A percentile compares a stretch with the other conserved stretches of the same genome.
Conservation (phyloP, 2,797 vertebrate species). For the Anguilla obscura region DNA sequence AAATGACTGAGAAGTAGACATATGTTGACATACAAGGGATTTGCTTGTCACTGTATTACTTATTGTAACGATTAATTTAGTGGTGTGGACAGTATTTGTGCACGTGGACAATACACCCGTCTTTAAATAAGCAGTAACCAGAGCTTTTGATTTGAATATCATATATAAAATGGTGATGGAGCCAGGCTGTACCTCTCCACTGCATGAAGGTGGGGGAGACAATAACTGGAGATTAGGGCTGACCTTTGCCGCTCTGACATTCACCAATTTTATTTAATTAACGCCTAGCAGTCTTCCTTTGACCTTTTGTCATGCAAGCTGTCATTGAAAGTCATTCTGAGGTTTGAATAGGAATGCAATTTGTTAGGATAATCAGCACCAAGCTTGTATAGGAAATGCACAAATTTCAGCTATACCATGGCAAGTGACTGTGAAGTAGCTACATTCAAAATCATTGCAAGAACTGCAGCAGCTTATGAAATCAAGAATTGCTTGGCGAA, state of each 20-base stretch:
- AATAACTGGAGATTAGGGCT: constrained; percentile 49
- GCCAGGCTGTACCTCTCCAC: constrained; percentile 9
- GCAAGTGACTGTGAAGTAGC: background rate
- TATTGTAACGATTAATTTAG: background rate
- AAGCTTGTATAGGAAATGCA: constrained; percentile 31
- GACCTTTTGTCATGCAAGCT: constrained; percentile 47
- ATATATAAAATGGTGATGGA: constrained; percentile 32
- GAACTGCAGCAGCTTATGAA: background rate
- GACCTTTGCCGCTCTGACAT: constrained; percentile 53
- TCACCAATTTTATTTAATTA: constrained; percentile 54
- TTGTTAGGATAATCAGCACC: constrained; percentile 43
- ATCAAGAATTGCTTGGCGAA: background rate
- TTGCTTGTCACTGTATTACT: background rate
- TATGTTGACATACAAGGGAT: background rate
- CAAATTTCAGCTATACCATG: constrained; percentile 11
- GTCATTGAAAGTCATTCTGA: constrained; percentile 41
- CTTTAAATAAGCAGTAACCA: constrained; percentile 14
- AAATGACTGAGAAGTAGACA: background rate
- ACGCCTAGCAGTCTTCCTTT: constrained; percentile 41
- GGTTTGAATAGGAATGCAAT: constrained; percentile 45
- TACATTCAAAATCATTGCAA: background rate
- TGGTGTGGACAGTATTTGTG: background rate
- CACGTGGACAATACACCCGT: background rate
- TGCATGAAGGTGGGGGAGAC: constrained; percentile 21
- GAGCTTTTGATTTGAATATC: constrained; percentile 35